Base-by-base conservation (phyloP, 2,888 invertebrate genomes). In the Orthonevra nobilis region DNA sequence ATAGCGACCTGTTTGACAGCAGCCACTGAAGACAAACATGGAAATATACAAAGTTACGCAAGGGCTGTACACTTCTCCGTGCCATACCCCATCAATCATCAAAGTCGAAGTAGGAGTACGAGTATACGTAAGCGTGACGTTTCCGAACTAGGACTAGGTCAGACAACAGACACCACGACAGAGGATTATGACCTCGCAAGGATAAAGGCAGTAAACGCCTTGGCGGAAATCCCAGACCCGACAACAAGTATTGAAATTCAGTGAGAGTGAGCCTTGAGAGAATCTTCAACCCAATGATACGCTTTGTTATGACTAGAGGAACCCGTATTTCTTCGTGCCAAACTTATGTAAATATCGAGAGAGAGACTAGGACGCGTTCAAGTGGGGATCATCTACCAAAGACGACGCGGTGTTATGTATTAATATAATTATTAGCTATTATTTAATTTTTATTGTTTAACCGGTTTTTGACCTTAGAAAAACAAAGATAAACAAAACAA, bases 371-470 rank as follows among this genome's bases (percentile, higher is more conserved):
- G 34, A 10, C 23, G 23, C 23, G 5, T 4, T 23, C 23, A 10
- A 34, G 3, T 3, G 34, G 34, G 5, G 5, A 34, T 9, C 2
- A 40, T 54, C 15, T 38, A 38, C 38, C 23, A 54, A 12, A 15
- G 38, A 19, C n/a, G 23, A 15, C 12, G 36, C n/a, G n/a, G n/a
- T 23, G 12, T n/a, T 26, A 26, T 54, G 14, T 54, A 10, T 26
- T 54, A 28, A 28, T 26, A 28, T 38, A 40, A 54, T 54, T 54
- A 54, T 17, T 38, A n/a, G n/a, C 5, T 23, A 7, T 28, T 54
- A 40, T 54, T 28, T 54, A 40, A 38, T 17, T 28, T 7, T 40
- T 10, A 17, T 54, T 54, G 17, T 15, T 38, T 28, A 40, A 28
- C 38, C 28, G 38, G 28, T 54, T 28, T 15, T 28, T 14, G 28